phyloP scores from a whole-genome alignment of 2,113 vertebrate species.

The Protobothrops flavoviridis region DNA sequence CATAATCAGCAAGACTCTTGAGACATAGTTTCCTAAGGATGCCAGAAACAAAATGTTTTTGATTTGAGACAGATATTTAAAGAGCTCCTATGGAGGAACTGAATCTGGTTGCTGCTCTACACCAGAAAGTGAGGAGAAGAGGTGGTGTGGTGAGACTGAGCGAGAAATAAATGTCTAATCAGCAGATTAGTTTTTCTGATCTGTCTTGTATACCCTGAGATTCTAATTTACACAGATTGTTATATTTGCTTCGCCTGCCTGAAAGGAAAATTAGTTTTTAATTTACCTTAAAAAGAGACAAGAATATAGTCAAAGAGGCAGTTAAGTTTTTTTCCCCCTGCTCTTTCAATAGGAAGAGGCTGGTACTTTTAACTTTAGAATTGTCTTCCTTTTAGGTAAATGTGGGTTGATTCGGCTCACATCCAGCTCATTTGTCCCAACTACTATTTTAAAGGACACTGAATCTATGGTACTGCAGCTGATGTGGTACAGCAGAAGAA shows the following conservation, averaged over 20 bases:
- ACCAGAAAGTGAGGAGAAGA: constrained; percentile 23
- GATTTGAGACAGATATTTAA: background rate
- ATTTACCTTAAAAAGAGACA: background rate
- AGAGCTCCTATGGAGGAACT: constrained; percentile 34
- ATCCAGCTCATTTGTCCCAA: background rate
- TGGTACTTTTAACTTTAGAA: background rate
- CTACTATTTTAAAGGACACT: background rate
- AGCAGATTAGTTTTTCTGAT: background rate
- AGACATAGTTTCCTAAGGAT: constrained; percentile 39
- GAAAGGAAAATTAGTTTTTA: background rate
- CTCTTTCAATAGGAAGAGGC: background rate
- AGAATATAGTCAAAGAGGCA: background rate
- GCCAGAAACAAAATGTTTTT: background rate
- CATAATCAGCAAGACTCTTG: constrained; percentile 32
- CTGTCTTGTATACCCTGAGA: background rate
- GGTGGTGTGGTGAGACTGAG: background rate
- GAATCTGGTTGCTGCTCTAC: constrained; percentile 33
- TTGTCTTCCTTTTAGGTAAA: background rate
- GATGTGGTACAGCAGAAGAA: background rate
- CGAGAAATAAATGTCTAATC: constrained; percentile 2
- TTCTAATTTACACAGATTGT: background rate
- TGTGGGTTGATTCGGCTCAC: background rate
- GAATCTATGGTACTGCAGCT: background rate
- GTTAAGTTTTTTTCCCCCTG: background rate
- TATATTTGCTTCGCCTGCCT: background rate